A percentile compares a stretch with the other conserved stretches of the same genome.
phyloP scores from a whole-genome alignment of 2,113 vertebrate species.

The Pangasianodon gigas region DNA sequence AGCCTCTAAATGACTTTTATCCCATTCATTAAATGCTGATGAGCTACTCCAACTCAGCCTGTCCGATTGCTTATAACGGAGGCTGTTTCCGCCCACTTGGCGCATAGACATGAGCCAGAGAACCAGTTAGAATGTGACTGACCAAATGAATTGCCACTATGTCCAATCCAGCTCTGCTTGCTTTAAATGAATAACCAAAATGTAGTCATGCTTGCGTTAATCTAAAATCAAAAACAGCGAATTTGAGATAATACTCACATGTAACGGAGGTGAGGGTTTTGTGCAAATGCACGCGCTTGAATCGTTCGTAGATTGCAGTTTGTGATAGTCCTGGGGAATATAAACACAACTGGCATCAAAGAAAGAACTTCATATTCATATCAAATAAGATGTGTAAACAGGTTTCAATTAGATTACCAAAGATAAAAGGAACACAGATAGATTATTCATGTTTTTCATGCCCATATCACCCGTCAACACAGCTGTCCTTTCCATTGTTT shows the following conservation, averaged over 20 bases:
- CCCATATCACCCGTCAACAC: background rate
- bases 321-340: constrained; percentile 86
- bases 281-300: constrained; percentile 89
- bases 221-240: background rate
- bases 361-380: background rate
- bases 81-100: constrained; percentile 17
- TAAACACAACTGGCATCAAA: constrained; percentile 37
- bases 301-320: constrained; percentile 93
- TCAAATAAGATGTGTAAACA: constrained; percentile 1
- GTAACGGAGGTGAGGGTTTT: constrained; percentile 92
- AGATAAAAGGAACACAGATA: constrained; percentile 1
- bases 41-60: constrained; percentile 45
- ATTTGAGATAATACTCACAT: constrained; percentile 83
- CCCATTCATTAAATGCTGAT: constrained; percentile 57
- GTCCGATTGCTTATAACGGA: constrained; percentile 33
- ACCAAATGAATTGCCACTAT: constrained; percentile 10
- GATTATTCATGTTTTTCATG: background rate
- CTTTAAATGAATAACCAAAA: background rate
- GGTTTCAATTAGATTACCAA: constrained; percentile 3
- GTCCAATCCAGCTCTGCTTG: constrained; percentile 30
- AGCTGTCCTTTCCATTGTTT: background rate
- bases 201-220: background rate
- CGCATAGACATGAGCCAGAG: background rate
- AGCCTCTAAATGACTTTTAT: constrained; percentile 49
- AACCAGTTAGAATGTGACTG: constrained; percentile 9